phyloP scores from a whole-genome alignment of 2,888 invertebrate species.

The Calameuta pallipes region DNA sequence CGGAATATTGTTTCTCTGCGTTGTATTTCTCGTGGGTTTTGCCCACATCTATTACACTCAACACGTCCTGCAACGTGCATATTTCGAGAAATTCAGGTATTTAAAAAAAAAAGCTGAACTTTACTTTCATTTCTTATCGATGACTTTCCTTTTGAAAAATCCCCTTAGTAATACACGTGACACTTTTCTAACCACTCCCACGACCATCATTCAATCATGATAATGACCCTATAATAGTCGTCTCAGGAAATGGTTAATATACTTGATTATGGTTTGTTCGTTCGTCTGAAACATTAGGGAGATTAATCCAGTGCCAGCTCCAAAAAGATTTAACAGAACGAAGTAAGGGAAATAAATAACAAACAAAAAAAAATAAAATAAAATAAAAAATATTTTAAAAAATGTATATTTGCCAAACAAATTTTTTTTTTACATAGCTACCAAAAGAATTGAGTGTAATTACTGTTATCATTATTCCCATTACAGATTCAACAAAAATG shows the following conservation, averaged over 20 bases:
- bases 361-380: neutral
- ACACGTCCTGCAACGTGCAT: constrained; percentile 83
- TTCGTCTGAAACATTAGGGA: neutral
- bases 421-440: no score
- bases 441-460: no score
- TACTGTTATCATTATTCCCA: neutral
- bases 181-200: neutral
- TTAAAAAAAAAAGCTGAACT: neutral
- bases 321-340: neutral
- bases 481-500: constrained; percentile 79
- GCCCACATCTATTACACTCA: constrained; percentile 87
- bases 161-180: neutral
- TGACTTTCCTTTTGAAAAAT: neutral
- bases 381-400: neutral
- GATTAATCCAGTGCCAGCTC: neutral
- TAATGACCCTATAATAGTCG: neutral
- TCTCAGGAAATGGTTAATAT: constrained; percentile 38
- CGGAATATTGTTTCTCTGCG: constrained; percentile 81
- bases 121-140: neutral
- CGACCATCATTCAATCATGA: neutral
- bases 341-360: neutral
- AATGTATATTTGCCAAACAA: neutral
- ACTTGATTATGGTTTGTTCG: constrained; percentile 35
- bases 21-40: constrained; percentile 85
- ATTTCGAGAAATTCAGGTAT: constrained; percentile 80